Conservation (phyloP, 2,888 invertebrate species). For the Ochlodes sylvanus region DNA sequence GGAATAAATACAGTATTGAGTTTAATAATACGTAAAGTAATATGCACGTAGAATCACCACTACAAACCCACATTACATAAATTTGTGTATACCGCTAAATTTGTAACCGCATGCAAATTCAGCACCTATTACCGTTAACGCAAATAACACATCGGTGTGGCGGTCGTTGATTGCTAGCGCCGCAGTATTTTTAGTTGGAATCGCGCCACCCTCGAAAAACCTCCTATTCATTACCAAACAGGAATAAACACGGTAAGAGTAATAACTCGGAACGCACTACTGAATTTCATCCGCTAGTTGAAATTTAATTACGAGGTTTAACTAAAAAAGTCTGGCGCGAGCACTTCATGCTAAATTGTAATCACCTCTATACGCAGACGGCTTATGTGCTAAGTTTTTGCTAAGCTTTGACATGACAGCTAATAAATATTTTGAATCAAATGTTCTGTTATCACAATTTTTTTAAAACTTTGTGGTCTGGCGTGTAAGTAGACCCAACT, state of each 20-base stretch:
- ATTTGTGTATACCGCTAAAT: constrained; percentile 26
- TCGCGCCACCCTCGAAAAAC: constrained; percentile 42
- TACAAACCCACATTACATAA: constrained; percentile 67
- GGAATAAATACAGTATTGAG: constrained; percentile 18
- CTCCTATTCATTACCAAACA: constrained; percentile 43
- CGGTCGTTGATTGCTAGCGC: background rate
- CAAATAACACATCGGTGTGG: constrained; percentile 10
- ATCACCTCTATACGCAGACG: constrained; percentile 24
- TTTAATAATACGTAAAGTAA: constrained; percentile 30
- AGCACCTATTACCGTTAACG: constrained; percentile 20
- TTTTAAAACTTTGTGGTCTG: no score
- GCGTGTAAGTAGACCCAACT: no score
- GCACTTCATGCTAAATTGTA: constrained; percentile 31
- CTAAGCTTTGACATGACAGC: constrained; percentile 15
- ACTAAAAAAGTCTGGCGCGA: constrained; percentile 41
- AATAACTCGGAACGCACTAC: constrained; percentile 44
- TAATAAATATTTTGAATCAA: background rate
- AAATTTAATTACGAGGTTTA: constrained; percentile 45
- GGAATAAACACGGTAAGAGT: constrained; percentile 42
- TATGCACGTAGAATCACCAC: constrained; percentile 32
- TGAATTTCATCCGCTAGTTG: constrained; percentile 42
- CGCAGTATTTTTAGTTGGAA: constrained; percentile 34
- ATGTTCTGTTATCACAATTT: background rate
- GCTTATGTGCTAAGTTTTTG: constrained; percentile 17
- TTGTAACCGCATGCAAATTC: constrained; percentile 14